These are phyloP conservation scores for Ceratina australensis DNA, from an alignment of 1,140 invertebrate species.

Conservation along the genomic window DNA sequence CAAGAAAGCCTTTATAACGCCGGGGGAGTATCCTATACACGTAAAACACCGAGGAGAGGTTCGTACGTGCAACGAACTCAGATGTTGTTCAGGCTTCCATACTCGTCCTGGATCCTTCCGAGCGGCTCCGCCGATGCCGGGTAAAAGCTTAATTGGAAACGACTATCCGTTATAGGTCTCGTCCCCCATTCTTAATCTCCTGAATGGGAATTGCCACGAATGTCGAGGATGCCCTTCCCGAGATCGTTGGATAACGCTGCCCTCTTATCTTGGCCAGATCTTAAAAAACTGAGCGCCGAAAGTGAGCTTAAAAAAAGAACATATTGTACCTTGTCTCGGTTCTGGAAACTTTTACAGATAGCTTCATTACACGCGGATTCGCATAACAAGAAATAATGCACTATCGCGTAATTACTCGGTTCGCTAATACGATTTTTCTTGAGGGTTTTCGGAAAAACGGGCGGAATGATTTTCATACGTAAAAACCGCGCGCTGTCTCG, in stretches of 20 bases:
- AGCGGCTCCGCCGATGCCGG: not conserved
- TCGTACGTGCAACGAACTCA: conserved; percentile 15
- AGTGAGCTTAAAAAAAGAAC: not conserved
- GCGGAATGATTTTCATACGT: too few species aligned
- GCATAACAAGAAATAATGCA: too few species aligned
- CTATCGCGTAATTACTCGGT: too few species aligned
- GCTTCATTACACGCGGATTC: not conserved
- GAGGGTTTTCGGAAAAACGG: too few species aligned
- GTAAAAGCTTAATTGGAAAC: conserved; percentile 56
- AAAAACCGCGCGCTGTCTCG: too few species aligned
- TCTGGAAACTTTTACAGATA: not conserved
- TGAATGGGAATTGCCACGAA: conserved; percentile 47
- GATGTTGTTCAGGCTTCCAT: not conserved
- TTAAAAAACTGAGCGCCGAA: conserved; percentile 32
- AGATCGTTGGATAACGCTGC: conserved; percentile 48
- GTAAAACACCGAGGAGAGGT: not conserved
- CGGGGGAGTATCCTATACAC: not conserved
- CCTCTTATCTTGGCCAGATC: conserved; percentile 35
- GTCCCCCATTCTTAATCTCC: conserved; percentile 52
- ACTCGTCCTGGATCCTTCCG: not conserved
- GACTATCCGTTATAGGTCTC: conserved; percentile 25
- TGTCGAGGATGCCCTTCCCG: conserved; percentile 6
- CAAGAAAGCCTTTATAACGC: conserved; percentile 28
- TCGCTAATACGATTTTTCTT: too few species aligned
- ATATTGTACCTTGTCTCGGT: not conserved